Conservation (phyloP, 2,113 vertebrate species). For the Girardinichthys multiradiatus region DNA sequence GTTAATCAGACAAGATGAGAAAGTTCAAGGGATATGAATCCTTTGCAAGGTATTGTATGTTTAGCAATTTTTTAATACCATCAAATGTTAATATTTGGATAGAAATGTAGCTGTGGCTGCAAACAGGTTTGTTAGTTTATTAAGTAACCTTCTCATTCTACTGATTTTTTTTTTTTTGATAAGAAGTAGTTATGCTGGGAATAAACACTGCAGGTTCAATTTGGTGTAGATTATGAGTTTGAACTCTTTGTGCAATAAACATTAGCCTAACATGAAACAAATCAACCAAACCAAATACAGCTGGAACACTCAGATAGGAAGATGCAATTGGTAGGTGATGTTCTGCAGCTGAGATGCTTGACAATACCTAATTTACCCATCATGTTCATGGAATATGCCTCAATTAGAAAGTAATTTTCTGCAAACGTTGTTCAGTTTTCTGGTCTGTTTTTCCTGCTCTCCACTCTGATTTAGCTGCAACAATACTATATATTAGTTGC, state of each 20-base stretch:
- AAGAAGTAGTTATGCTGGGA: neutral
- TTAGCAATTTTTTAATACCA: too few species aligned
- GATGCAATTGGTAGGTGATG: slow-evolving; percentile 48
- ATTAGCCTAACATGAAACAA: neutral
- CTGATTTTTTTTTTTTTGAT: neutral
- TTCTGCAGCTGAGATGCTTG: slow-evolving; percentile 63
- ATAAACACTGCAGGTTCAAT: neutral
- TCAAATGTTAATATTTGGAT: neutral
- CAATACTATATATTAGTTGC: slow-evolving; percentile 52
- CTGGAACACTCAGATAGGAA: slow-evolving; percentile 43
- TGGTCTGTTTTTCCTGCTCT: slow-evolving; percentile 51
- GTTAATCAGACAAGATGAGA: too few species aligned
- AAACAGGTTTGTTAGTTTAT: neutral
- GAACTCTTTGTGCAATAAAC: too few species aligned
- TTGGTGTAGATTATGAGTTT: too few species aligned
- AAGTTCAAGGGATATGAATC: too few species aligned
- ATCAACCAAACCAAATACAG: slow-evolving; percentile 36
- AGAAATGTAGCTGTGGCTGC: neutral
- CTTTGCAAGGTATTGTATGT: too few species aligned
- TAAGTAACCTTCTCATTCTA: neutral
- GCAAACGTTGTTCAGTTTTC: slow-evolving; percentile 69
- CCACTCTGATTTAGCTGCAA: slow-evolving; percentile 47
- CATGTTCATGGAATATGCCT: slow-evolving; percentile 68
- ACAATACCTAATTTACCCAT: slow-evolving; percentile 78
- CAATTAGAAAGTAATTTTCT: slow-evolving; percentile 79